A percentile compares a stretch with the other conserved stretches of the same genome.
Conservation (phyloP, 2,113 vertebrate species). For the Rhineura floridana region DNA sequence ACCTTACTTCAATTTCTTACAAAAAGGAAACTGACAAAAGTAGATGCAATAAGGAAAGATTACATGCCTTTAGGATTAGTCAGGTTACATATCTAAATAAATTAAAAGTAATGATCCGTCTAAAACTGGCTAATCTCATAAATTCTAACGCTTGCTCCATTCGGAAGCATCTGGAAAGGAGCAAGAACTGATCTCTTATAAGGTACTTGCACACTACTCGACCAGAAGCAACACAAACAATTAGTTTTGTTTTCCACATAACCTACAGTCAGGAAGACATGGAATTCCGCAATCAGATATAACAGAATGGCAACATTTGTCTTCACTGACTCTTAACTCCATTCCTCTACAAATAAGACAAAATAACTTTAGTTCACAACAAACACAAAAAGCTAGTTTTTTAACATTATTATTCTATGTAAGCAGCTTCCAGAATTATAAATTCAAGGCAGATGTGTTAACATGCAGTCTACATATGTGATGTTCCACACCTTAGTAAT, state of each 20-base stretch:
- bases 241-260: slow-evolving; percentile 15
- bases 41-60: neutral
- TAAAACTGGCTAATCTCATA: slow-evolving; percentile 63
- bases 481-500: neutral
- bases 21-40: neutral
- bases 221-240: slow-evolving; percentile 57
- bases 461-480: neutral
- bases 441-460: neutral
- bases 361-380: neutral
- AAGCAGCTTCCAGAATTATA: neutral
- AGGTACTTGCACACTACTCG: slow-evolving; percentile 57
- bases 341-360: neutral
- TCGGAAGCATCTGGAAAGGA: slow-evolving; percentile 66
- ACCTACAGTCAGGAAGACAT: slow-evolving; percentile 12
- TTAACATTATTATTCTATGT: neutral
- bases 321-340: neutral
- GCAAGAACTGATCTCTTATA: slow-evolving; percentile 50
- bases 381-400: neutral
- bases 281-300: slow-evolving; percentile 11
- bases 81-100: slow-evolving; percentile 1
- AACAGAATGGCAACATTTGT: neutral
- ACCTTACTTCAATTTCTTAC: neutral
- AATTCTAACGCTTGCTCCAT: slow-evolving; percentile 52
- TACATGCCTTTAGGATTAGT: neutral
- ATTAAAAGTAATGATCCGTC: neutral